A percentile compares a stretch with the other conserved stretches of the same genome.
phyloP scores from a whole-genome alignment of 1,140 invertebrate genomes.

The Heliconius hermathena region DNA sequence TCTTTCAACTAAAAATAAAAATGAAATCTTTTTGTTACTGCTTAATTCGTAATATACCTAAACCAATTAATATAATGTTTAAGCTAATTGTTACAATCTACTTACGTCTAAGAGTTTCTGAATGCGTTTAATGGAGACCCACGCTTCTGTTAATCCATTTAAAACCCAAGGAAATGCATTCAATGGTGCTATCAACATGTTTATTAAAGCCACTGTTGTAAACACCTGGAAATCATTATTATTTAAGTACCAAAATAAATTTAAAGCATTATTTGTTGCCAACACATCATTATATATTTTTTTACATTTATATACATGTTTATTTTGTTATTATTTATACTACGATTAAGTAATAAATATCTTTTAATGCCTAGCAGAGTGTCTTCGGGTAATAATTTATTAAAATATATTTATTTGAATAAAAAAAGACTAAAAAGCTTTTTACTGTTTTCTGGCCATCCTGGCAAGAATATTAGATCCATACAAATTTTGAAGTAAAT shows the following conservation, averaged over 20 bases:
- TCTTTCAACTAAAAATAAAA: conserved; percentile 82
- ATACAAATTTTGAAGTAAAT: too few relatives aligned
- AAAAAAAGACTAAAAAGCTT: too few relatives aligned
- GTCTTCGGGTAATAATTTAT: too few relatives aligned
- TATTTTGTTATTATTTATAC: too few relatives aligned
- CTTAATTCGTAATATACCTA: neutral
- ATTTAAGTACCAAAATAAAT: neutral
- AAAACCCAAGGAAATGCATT: conserved; percentile 99
- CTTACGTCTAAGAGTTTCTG: conserved; percentile 88
- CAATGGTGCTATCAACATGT: conserved; percentile 97
- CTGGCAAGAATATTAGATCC: too few relatives aligned
- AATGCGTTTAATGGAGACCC: conserved; percentile 93
- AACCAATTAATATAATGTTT: neutral
- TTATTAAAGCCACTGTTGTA: conserved; percentile 96
- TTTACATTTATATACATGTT: too few relatives aligned
- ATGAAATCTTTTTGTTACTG: neutral
- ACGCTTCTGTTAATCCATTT: conserved; percentile 97
- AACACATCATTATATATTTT: too few relatives aligned
- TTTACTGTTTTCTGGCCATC: too few relatives aligned
- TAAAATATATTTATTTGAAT: too few relatives aligned
- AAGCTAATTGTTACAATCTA: conserved; percentile 8
- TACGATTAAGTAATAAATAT: too few relatives aligned
- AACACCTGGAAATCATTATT: conserved; percentile 84
- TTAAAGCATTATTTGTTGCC: too few relatives aligned
- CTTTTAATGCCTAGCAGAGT: too few relatives aligned